Conservation (phyloP, 2,888 invertebrate species). For the Drosophila nr. fundita region DNA sequence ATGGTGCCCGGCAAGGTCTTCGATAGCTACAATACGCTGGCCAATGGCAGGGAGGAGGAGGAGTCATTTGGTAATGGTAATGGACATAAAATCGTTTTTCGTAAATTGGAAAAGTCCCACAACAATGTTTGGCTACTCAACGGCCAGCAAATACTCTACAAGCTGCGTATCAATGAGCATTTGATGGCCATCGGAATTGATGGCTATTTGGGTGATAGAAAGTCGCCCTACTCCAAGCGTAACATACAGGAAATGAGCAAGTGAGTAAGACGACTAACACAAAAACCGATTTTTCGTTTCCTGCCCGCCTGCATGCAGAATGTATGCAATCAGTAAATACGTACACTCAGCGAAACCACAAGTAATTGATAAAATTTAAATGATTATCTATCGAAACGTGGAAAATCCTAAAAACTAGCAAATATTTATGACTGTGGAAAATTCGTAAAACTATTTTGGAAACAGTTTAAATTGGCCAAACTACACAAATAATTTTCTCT, state of each 20-base stretch:
- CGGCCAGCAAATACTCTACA: slow-evolving; percentile 84
- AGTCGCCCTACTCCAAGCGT: slow-evolving; percentile 84
- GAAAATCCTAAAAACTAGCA: neutral
- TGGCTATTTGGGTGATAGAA: slow-evolving; percentile 85
- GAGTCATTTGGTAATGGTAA: slow-evolving; percentile 85
- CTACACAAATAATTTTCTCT: slow-evolving; percentile 11
- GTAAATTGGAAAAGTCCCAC: slow-evolving; percentile 84
- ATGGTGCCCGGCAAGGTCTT: slow-evolving; percentile 87
- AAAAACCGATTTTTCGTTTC: neutral
- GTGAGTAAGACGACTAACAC: slow-evolving; percentile 63
- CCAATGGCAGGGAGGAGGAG: slow-evolving; percentile 84
- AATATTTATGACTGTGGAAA: neutral
- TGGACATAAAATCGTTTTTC: slow-evolving; percentile 85
- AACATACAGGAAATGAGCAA: slow-evolving; percentile 85
- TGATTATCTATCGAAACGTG: rapidly evolving
- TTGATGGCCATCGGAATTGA: slow-evolving; percentile 84
- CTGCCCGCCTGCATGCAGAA: slow-evolving; percentile 4
- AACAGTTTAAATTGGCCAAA: neutral
- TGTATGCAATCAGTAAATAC: slow-evolving; percentile 24
- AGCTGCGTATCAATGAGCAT: slow-evolving; percentile 83
- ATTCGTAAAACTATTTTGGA: neutral
- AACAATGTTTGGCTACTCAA: slow-evolving; percentile 84
- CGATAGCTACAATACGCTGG: slow-evolving; percentile 82
- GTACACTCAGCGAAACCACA: slow-evolving; percentile 38
- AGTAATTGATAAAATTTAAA: neutral